Conservation (phyloP, 2,113 vertebrate genomes). For the Chinchilla lanigera region DNA sequence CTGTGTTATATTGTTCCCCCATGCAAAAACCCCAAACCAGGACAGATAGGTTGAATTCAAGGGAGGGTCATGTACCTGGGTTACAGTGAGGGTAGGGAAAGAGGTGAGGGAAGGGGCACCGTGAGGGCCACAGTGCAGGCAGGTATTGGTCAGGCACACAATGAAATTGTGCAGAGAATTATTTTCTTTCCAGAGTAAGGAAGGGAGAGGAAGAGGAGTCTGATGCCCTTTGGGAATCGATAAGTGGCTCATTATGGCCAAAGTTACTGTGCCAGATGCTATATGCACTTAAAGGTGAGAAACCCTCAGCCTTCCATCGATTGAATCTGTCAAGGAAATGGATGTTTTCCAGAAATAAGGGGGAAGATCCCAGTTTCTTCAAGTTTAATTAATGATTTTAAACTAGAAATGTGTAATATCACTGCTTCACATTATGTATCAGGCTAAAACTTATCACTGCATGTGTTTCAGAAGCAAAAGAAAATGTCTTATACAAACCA, state of each 20-base stretch:
- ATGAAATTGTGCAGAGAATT: not conserved
- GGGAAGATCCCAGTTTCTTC: not conserved
- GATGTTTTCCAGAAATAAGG: not conserved
- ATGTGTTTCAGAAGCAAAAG: not conserved
- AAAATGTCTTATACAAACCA: not conserved
- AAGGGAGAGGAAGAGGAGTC: not conserved
- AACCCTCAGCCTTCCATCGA: not conserved
- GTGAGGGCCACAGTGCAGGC: not conserved
- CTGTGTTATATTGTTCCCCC: too few relatives aligned
- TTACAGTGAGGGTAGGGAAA: not conserved
- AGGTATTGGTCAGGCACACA: not conserved
- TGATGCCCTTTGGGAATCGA: not conserved
- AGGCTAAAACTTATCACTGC: constrained; percentile 18
- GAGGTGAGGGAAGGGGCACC: not conserved
- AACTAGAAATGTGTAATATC: constrained; percentile 1
- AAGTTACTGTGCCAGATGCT: not conserved
- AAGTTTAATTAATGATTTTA: not conserved
- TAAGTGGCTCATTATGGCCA: not conserved
- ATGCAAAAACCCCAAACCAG: too few relatives aligned
- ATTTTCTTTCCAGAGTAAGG: constrained; percentile 5
- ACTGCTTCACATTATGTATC: constrained; percentile 20
- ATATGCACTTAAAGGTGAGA: constrained; percentile 8
- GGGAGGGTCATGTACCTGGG: not conserved
- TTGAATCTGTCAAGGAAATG: not conserved
- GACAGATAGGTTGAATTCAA: not conserved